Evolutionary conservation across 2,888 invertebrate species (phyloP).

Genomic region (Siphlonurus alternatus): DNA sequence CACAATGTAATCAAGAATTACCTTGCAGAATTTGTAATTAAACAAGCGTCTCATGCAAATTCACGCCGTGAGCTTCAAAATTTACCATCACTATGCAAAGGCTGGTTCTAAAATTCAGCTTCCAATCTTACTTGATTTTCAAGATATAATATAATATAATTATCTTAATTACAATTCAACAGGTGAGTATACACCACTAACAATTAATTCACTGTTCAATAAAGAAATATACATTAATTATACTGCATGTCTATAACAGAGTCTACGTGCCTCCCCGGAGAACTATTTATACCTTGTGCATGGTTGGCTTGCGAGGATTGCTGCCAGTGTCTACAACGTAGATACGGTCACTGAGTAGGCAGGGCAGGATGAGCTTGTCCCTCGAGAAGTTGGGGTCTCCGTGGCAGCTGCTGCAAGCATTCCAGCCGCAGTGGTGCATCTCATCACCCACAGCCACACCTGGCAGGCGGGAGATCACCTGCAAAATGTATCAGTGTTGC

Average conservation of each 20-base stretch:
- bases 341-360: slow-evolving; percentile 61
- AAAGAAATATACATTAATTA: too few relatives aligned
- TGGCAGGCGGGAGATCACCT: slow-evolving; percentile 76
- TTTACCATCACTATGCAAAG: not conserved
- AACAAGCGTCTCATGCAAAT: too few relatives aligned
- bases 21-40: not conserved
- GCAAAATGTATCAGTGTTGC: too few relatives aligned
- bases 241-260: too few relatives aligned
- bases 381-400: slow-evolving; percentile 36
- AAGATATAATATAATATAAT: too few relatives aligned
- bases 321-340: slow-evolving; percentile 68
- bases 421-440: slow-evolving; percentile 94
- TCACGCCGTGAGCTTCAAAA: too few relatives aligned
- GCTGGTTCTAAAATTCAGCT: not conserved
- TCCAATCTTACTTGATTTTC: not conserved
- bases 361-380: slow-evolving; percentile 67
- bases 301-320: slow-evolving; percentile 50
- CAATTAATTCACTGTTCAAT: too few relatives aligned
- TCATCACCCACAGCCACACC: slow-evolving; percentile 70
- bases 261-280: too few relatives aligned
- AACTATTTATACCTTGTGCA: slow-evolving; percentile 52
- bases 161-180: too few relatives aligned
- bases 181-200: too few relatives aligned
- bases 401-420: slow-evolving; percentile 87
- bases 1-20: slow-evolving; percentile 11